These are phyloP conservation scores for Xenopus tropicalis DNA, from an alignment of 2,113 vertebrate genomes.

Conservation along the genomic window UCB_Xtro_10.0 CM004445.2:46934001-46934500, in stretches of 20 bases:
- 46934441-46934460: constrained; percentile 25
- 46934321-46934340: constrained; percentile 31
- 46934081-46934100: constrained; percentile 34
- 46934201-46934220: constrained; percentile 27
- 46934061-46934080: constrained; percentile 12
- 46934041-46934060: constrained; percentile 20
- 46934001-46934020: constrained; percentile 16
- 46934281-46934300: constrained; percentile 40
- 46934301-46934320: constrained; percentile 33
- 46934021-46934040: constrained; percentile 12
- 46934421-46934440: constrained; percentile 19
- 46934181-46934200: constrained; percentile 12
- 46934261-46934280: constrained; percentile 29
- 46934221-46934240: constrained; percentile 33
- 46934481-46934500: constrained; percentile 20
- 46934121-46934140: constrained; percentile 36
- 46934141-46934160: constrained; percentile 40
- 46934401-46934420: constrained; percentile 27
- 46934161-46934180: constrained; percentile 22
- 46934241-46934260: constrained; percentile 32
- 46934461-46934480: constrained; percentile 16
- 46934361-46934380: constrained; percentile 42
- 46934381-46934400: constrained; percentile 39
- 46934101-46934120: constrained; percentile 23
- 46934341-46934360: constrained; percentile 32